Base-by-base conservation (phyloP, 1,140 invertebrate genomes). In the Micrasema longulum region DNA sequence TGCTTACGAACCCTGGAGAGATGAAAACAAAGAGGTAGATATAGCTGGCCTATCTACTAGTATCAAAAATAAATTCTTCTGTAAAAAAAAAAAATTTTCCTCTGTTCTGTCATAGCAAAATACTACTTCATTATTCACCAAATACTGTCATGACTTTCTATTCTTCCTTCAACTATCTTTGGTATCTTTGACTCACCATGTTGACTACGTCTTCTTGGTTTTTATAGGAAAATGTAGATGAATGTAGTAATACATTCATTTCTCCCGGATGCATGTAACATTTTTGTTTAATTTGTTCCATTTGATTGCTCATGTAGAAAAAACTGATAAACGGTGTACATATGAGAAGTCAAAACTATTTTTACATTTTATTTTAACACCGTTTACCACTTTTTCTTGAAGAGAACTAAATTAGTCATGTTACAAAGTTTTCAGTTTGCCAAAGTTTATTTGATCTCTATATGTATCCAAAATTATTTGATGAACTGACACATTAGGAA, bases 1-100 rank as follows among this genome's bases (percentile, higher is more conserved):
- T 79, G 91, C 91, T 35, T 95, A 88, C 82, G 95, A 96, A 84
- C 88, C 91, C 76, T 97, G 94, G 95, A 93, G 88, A 84, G 94
- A 96, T 79, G 93, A 94, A 77, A 90, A 89, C 77, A 85, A 83
- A 82, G 83, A 85, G 69, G 81, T 84, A 78, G 81, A 76, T 12
- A 41, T 60, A n/a, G 1, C 16, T 18, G 6, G 43, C 14, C 12
- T 55, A 31, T 14, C 26, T 31, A 3, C 14, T n/a, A 31, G 14
- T 31, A 10, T 79, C 20, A 14, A 60, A 11, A 20, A 31, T 60
- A 16, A 20, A 11, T 22, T 14, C 55, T 35, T 41, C 7, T 60
- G 55, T 60, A 60, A 38, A 60, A 60, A 60, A 38, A 10, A 38
- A 12, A 41, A 60, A 12, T 60, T 60, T 60, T 60, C 22, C 55